Base-by-base conservation (phyloP, 1,140 invertebrate species). In the Schlechtendalia chinensis region DNA sequence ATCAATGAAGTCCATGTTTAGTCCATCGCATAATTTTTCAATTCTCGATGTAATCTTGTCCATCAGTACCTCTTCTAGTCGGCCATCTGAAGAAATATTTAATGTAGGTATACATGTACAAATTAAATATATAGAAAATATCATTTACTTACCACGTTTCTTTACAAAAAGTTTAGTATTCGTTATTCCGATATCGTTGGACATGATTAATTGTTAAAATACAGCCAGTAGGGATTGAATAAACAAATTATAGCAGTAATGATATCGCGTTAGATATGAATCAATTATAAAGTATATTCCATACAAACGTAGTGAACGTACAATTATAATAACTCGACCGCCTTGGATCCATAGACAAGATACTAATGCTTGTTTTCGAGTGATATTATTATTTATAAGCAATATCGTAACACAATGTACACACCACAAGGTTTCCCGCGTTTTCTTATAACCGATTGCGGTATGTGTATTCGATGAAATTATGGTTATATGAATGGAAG, bases 11-110 rank as follows among this genome's bases (percentile, higher is more conserved):
- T 98, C 95, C 90, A 93, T 94, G 86, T 98, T 95, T 5, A 99
- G 88, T 50, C 94, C 95, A 89, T 98, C 98, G 84, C 97, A 98
- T 71, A 98, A 88, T 85, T 98, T 98, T 84, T 93, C 90, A 53
- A 99, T 96, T 83, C 97, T 89, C 0, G 94, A 96, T 2, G 97
- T 98, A 81, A 99, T 99, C 90, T 99, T 99, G 86, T 99, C 97
- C 86, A 98, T 95, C 86, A 97, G 94, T 5, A 99, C 93, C 83
- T 93, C 91, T 86, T 99, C 96, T 84, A 93, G 90, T n/a, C 93
- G 88, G 0, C 96, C 96, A 90, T 93, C 96, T 94, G 83, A 63
- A 50, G 10, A 61, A 63, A 50, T 17, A 69, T 17, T 56, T 8
- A 22, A 6, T 22, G 22, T 56, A 56, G 1, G 10, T 12, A 14